Conservation (phyloP, 2,888 invertebrate genomes). For the Blastobasis adustella region DNA sequence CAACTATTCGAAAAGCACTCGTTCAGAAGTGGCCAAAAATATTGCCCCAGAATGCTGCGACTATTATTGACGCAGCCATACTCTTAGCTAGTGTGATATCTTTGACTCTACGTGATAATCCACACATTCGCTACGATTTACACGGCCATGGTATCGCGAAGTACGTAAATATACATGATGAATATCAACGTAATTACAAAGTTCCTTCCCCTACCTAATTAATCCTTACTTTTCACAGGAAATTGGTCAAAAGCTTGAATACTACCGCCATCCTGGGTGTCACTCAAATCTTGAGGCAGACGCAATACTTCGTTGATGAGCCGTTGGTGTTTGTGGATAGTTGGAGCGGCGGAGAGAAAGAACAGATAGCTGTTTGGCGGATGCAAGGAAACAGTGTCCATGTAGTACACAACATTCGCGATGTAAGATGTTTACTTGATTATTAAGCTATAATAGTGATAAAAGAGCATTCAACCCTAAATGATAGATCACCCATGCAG, state of each 20-base stretch:
- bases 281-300: neutral
- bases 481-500: no score
- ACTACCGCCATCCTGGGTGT: slow-evolving; percentile 2
- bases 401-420: neutral
- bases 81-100: slow-evolving; percentile 11
- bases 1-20: no score
- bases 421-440: neutral
- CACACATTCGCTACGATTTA: slow-evolving; percentile 11
- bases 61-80: slow-evolving; percentile 22
- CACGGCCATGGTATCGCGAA: slow-evolving; percentile 2
- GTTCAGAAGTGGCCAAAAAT: no score
- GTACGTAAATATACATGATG: no score
- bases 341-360: slow-evolving; percentile 11
- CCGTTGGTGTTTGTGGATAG: slow-evolving; percentile 16
- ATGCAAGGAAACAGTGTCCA: neutral
- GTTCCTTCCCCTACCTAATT: no score
- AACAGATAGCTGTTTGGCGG: slow-evolving; percentile 7
- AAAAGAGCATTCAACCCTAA: no score
- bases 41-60: slow-evolving; percentile 5
- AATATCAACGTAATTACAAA: no score
- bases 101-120: slow-evolving; percentile 5
- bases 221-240: neutral
- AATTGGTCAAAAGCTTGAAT: neutral
- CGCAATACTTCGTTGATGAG: neutral
- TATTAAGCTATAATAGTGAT: no score